Conservation (phyloP, 2,797 vertebrate species). For the Enteromius trimaculatus region DNA sequence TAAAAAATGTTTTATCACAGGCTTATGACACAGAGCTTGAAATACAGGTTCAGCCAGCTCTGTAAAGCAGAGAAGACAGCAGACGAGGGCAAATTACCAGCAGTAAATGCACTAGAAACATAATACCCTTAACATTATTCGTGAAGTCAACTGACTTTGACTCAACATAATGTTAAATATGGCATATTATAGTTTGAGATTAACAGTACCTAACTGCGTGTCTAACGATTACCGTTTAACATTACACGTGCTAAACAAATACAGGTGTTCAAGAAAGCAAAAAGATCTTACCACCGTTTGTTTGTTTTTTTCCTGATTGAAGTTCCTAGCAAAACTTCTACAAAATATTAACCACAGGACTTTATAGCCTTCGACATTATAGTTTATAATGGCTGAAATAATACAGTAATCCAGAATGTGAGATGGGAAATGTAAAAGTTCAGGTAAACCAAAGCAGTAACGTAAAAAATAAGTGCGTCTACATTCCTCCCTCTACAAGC, state of each 20-base stretch:
- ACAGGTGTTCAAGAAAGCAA: not conserved
- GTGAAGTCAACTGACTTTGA: not conserved
- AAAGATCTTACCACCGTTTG: slow-evolving; percentile 12
- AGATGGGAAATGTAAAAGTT: not conserved
- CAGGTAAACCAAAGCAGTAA: not conserved
- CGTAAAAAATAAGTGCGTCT: not conserved
- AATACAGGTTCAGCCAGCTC: slow-evolving; percentile 23
- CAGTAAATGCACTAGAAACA: not conserved
- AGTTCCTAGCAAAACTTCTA: not conserved
- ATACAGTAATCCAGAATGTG: not conserved
- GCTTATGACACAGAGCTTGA: not conserved
- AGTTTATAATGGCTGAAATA: not conserved
- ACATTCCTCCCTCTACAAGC: not conserved
- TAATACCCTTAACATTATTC: not conserved
- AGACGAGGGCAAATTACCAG: not conserved
- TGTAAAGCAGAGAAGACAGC: not conserved
- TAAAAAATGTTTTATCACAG: no score
- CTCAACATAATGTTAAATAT: no score
- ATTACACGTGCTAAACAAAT: not conserved
- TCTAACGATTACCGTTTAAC: not conserved
- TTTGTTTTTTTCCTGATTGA: not conserved
- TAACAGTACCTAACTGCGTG: not conserved
- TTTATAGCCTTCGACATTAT: not conserved
- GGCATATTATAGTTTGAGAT: not conserved
- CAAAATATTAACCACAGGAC: not conserved